Conservation (phyloP, 2,113 vertebrate species). For the Coregonus clupeaformis region DNA sequence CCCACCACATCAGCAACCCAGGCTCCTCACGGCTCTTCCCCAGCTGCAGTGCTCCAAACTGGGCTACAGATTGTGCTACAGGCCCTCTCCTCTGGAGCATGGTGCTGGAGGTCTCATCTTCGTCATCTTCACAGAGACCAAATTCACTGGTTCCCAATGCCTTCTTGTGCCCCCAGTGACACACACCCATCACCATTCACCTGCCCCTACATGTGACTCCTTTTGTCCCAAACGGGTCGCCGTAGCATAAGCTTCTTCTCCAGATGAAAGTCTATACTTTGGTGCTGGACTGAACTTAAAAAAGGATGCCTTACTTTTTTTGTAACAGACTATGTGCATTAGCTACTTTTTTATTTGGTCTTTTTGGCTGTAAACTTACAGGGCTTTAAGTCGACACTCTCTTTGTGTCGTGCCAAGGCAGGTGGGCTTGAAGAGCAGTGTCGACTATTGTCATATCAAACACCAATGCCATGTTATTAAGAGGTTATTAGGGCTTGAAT, state of each 20-base stretch:
- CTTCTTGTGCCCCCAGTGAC: not conserved
- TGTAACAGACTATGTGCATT: constrained; percentile 70
- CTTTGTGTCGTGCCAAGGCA: not conserved
- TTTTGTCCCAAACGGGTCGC: constrained; percentile 56
- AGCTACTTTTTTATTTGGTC: constrained; percentile 65
- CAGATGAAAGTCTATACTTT: constrained; percentile 60
- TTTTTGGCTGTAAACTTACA: constrained; percentile 54
- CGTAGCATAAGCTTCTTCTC: constrained; percentile 64
- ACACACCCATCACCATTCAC: not conserved
- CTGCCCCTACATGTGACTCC: constrained; percentile 19
- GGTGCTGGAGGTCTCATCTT: not conserved
- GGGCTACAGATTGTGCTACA: constrained; percentile 50
- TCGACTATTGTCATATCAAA: constrained; percentile 50
- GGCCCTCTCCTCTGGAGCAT: not conserved
- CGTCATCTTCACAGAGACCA: not conserved
- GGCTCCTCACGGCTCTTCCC: not conserved
- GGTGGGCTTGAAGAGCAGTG: constrained; percentile 2
- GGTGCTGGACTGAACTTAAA: constrained; percentile 81
- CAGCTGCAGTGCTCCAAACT: constrained; percentile 21
- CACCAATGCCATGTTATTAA: constrained; percentile 27
- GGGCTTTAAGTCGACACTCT: constrained; percentile 50
- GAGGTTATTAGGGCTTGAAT: constrained; percentile 21
- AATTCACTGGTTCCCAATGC: too few species aligned
- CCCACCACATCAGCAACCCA: not conserved
- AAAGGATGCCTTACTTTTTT: constrained; percentile 91